Conservation (phyloP, 2,113 vertebrate genomes). For the Pseudopipra pipra region DNA sequence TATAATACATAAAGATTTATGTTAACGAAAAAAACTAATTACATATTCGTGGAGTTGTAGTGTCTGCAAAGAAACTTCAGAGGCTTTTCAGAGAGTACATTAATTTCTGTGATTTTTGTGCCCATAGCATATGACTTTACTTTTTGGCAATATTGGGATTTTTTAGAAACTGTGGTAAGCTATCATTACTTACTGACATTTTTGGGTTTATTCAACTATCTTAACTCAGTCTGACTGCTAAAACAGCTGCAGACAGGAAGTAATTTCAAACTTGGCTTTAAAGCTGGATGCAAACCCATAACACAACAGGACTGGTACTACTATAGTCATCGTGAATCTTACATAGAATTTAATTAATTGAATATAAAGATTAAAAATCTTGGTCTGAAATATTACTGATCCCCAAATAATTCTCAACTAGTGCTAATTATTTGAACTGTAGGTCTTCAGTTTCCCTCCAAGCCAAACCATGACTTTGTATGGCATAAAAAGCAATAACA, state of each 20-base stretch:
- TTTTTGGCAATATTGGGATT: not conserved
- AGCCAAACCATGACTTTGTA: not conserved
- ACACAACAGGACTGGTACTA: not conserved
- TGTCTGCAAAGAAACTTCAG: not conserved
- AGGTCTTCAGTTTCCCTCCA: not conserved
- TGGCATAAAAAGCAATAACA: not conserved
- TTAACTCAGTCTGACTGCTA: not conserved
- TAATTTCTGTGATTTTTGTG: not conserved
- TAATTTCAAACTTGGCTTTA: not conserved
- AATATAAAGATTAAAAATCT: not conserved
- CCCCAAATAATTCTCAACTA: not conserved
- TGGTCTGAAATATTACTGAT: not conserved
- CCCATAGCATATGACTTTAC: not conserved
- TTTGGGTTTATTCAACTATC: not conserved
- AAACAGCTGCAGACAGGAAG: not conserved
- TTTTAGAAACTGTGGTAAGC: not conserved
- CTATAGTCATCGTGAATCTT: not conserved
- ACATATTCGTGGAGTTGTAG: not conserved
- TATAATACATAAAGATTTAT: slow-evolving; percentile 20
- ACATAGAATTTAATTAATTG: not conserved
- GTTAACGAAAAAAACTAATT: not conserved
- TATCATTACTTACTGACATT: not conserved
- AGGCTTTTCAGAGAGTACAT: not conserved
- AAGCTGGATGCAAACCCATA: not conserved
- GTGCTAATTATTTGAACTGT: not conserved